phyloP scores from a whole-genome alignment of 2,113 vertebrate species.

The Pipa parva region DNA sequence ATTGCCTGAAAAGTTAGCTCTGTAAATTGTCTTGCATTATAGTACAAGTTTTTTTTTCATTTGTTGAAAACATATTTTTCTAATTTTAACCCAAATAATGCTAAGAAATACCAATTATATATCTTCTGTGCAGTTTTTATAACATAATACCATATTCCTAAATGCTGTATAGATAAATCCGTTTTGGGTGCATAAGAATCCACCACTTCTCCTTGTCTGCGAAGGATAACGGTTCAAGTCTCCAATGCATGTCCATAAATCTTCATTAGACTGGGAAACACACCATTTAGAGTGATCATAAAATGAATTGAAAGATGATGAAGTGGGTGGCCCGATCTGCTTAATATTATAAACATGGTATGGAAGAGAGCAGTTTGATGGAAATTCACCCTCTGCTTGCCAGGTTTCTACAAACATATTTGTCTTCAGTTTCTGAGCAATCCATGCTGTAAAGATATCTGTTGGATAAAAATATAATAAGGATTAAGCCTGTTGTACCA shows the following conservation, averaged over 20 bases:
- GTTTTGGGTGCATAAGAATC: conserved; percentile 77
- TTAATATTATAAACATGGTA: conserved; percentile 79
- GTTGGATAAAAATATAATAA: conserved; percentile 13
- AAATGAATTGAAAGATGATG: conserved; percentile 64
- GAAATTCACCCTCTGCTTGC: conserved; percentile 69
- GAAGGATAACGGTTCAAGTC: conserved; percentile 76
- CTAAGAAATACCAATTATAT: no score
- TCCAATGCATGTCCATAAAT: conserved; percentile 79
- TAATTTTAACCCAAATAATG: no score
- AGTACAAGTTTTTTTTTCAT: no score
- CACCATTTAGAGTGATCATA: conserved; percentile 92
- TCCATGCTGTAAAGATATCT: conserved; percentile 88
- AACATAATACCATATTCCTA: conserved; percentile 61
- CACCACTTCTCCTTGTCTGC: conserved; percentile 79
- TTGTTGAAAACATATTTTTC: no score
- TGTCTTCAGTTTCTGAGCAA: conserved; percentile 73
- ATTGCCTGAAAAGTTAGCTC: no score
- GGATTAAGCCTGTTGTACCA: not conserved
- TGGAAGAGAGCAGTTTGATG: conserved; percentile 86
- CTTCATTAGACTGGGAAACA: conserved; percentile 58
- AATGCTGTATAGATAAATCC: conserved; percentile 73
- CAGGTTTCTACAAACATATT: conserved; percentile 83
- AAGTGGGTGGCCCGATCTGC: conserved; percentile 54
- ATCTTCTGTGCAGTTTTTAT: conserved; percentile 64
- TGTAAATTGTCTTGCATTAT: no score